Evolutionary conservation across 2,113 vertebrate genomes (phyloP).

Genomic region (Glareola pratincola): DNA sequence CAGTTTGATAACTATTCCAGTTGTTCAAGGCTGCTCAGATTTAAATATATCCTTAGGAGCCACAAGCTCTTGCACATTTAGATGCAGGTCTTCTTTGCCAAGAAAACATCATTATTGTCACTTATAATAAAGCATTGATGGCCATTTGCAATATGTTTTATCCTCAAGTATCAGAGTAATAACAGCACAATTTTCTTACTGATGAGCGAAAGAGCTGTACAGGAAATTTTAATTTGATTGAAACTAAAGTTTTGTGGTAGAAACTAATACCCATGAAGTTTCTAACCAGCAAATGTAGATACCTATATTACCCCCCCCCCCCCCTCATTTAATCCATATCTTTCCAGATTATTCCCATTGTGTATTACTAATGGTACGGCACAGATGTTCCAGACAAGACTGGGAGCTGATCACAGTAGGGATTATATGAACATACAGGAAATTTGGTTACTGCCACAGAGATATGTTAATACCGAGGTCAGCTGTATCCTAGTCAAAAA

Average conservation of each 20-base stretch:
- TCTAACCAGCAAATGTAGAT: neutral
- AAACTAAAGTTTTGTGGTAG: neutral
- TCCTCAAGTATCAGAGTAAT: neutral
- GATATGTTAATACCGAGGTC: neutral
- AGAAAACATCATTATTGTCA: slow-evolving; percentile 35
- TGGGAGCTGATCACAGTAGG: neutral
- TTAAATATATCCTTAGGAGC: slow-evolving; percentile 56
- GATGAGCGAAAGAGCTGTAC: neutral
- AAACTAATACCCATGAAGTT: neutral
- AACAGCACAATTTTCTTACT: neutral
- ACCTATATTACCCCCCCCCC: fast-evolving
- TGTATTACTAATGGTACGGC: neutral
- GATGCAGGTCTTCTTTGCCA: slow-evolving; percentile 23
- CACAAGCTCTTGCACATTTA: neutral
- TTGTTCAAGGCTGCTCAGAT: slow-evolving; percentile 5
- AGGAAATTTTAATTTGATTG: neutral
- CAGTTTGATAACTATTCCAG: slow-evolving; percentile 61
- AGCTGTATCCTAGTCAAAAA: neutral
- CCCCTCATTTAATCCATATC: neutral
- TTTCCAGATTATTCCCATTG: neutral
- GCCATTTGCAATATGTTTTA: slow-evolving; percentile 17
- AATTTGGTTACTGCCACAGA: neutral
- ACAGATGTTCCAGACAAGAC: neutral
- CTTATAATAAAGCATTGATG: slow-evolving; percentile 33
- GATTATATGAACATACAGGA: neutral